Conservation (phyloP, 1,140 invertebrate species). For the Diprion similis region DNA sequence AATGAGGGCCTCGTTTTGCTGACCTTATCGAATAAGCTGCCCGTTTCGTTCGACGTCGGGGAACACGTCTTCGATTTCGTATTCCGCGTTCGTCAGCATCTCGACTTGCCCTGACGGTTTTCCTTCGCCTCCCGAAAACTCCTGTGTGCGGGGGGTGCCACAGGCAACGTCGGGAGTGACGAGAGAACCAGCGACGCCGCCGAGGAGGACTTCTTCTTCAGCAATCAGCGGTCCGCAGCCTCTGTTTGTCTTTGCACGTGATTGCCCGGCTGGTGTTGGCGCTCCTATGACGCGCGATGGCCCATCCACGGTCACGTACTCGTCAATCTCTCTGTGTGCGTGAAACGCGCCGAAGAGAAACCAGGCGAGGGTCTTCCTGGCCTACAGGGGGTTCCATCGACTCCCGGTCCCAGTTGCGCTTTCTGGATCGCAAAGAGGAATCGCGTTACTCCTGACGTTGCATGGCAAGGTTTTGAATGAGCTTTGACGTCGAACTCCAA, state of each 20-base stretch:
- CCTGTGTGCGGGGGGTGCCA: neutral
- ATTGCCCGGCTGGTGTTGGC: slow-evolving; percentile 34
- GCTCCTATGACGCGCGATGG: slow-evolving; percentile 37
- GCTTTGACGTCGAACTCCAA: too few relatives aligned
- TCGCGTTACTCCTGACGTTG: too few relatives aligned
- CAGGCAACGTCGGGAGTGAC: neutral
- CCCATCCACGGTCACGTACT: slow-evolving; percentile 11
- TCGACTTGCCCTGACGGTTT: slow-evolving; percentile 9
- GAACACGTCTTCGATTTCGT: slow-evolving; percentile 37
- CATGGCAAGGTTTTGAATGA: too few relatives aligned
- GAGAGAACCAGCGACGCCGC: neutral
- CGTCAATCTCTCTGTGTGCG: neutral
- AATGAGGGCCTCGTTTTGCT: neutral
- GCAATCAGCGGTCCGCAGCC: slow-evolving; percentile 51
- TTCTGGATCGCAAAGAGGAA: too few relatives aligned
- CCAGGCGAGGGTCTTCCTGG: neutral
- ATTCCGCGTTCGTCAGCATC: slow-evolving; percentile 37
- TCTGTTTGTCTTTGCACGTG: slow-evolving; percentile 56
- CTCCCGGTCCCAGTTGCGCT: neutral
- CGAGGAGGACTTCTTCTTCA: slow-evolving; percentile 1
- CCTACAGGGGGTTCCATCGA: neutral
- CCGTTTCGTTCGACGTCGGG: neutral
- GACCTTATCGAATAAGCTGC: slow-evolving; percentile 9
- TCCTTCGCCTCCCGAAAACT: neutral
- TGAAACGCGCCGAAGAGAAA: slow-evolving; percentile 6